These are phyloP conservation scores for Hemaris fuciformis DNA, from an alignment of 2,888 invertebrate species.

Conservation along the genomic window DNA sequence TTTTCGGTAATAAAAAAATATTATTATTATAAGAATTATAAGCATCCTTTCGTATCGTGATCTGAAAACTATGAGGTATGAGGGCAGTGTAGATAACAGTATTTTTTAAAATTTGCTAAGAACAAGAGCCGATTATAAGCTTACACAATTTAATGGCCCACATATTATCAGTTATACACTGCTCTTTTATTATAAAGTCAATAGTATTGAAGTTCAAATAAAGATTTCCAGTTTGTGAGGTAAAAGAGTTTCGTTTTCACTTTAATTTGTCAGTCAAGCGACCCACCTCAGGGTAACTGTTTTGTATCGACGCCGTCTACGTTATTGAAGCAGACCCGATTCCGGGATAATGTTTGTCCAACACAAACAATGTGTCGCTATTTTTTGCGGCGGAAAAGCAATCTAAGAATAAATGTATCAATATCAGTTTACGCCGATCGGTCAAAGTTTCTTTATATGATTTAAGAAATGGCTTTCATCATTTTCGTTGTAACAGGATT, in stretches of 20 bases:
- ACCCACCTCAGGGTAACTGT: constrained; percentile 16
- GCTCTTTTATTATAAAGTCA: no score
- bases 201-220: neutral
- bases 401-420: constrained; percentile 47
- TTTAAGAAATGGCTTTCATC: constrained; percentile 39
- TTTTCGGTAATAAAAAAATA: no score
- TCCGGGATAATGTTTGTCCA: constrained; percentile 41
- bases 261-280: constrained; percentile 13
- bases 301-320: constrained; percentile 23
- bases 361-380: constrained; percentile 43
- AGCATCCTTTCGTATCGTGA: no score
- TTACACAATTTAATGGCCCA: no score
- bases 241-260: constrained; percentile 12
- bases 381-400: constrained; percentile 43
- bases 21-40: no score
- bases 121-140: no score
- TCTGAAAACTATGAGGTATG: no score
- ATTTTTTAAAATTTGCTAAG: no score
- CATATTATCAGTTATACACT: neutral
- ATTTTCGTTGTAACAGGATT: constrained; percentile 31
- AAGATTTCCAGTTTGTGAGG: neutral
- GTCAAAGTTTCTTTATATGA: constrained; percentile 41
- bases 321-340: constrained; percentile 38
- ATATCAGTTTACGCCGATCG: constrained; percentile 45
- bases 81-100: no score